Percentiles rank a stretch among this genome's conserved stretches.
phyloP scores from a whole-genome alignment of 2,113 vertebrate species.

The Eulacestoma nigropectus region DNA sequence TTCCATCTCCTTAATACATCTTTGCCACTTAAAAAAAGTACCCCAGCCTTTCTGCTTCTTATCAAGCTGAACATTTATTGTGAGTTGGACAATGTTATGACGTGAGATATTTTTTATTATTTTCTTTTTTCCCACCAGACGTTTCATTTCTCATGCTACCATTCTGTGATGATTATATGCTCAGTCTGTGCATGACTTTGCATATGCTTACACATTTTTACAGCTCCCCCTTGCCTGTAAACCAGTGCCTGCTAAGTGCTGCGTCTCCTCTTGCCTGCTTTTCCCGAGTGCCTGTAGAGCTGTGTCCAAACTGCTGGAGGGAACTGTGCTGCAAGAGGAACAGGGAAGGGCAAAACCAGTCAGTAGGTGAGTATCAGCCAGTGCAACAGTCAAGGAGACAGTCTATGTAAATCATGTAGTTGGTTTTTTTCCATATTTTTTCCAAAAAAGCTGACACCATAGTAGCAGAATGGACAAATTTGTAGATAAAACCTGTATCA shows the following conservation, averaged over 20 bases:
- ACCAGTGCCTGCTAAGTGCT: neutral
- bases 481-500: neutral
- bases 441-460: neutral
- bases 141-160: neutral
- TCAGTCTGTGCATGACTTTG: neutral
- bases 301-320: neutral
- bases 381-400: neutral
- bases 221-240: neutral
- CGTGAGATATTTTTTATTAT: neutral
- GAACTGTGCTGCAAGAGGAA: neutral
- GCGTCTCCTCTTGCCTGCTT: neutral
- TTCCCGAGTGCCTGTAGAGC: neutral
- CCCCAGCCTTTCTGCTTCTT: neutral
- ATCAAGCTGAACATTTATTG: neutral
- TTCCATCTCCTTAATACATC: neutral
- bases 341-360: neutral
- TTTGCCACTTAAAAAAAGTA: neutral
- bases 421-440: neutral
- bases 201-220: neutral
- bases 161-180: neutral
- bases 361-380: neutral
- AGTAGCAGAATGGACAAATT: neutral
- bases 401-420: neutral
- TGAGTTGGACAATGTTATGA: neutral
- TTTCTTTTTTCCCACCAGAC: neutral